These are phyloP conservation scores for Coturnix japonica DNA, from an alignment of 2,113 vertebrate genomes.

Conservation along the genomic window DNA sequence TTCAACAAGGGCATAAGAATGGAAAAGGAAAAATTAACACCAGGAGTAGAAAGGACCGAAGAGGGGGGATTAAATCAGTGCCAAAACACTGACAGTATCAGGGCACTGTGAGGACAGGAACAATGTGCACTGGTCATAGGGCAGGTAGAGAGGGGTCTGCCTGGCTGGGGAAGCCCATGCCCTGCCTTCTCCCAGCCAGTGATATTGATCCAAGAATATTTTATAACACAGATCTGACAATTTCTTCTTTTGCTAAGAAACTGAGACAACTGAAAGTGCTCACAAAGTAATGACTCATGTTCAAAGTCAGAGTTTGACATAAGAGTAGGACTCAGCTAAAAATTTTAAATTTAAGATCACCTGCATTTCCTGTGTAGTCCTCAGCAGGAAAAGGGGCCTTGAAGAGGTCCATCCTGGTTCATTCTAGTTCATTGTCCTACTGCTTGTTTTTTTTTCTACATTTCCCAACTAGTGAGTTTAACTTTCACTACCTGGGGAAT, in stretches of 20 bases:
- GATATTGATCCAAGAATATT: not conserved
- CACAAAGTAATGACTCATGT: rapidly evolving
- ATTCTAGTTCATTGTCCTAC: not conserved
- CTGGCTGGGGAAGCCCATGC: not conserved
- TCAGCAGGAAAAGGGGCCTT: not conserved
- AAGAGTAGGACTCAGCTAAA: not conserved
- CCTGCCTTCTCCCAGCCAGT: not conserved
- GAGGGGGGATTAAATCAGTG: not conserved
- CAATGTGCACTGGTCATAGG: not conserved
- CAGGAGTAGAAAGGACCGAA: not conserved
- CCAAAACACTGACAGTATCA: not conserved
- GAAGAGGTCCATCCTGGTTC: not conserved
- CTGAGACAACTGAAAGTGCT: not conserved
- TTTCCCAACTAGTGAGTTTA: not conserved
- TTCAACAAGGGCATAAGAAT: not conserved
- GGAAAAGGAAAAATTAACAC: not conserved
- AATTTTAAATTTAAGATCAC: not conserved
- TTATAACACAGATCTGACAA: not conserved
- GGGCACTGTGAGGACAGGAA: not conserved
- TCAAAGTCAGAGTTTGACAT: not conserved
- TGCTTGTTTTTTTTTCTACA: not conserved
- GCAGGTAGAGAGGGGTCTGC: not conserved
- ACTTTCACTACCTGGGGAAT: not conserved
- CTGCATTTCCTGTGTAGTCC: not conserved
- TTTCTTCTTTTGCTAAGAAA: not conserved